phyloP scores from a whole-genome alignment of 2,888 invertebrate species.

The Lasius fuliginosus region DNA sequence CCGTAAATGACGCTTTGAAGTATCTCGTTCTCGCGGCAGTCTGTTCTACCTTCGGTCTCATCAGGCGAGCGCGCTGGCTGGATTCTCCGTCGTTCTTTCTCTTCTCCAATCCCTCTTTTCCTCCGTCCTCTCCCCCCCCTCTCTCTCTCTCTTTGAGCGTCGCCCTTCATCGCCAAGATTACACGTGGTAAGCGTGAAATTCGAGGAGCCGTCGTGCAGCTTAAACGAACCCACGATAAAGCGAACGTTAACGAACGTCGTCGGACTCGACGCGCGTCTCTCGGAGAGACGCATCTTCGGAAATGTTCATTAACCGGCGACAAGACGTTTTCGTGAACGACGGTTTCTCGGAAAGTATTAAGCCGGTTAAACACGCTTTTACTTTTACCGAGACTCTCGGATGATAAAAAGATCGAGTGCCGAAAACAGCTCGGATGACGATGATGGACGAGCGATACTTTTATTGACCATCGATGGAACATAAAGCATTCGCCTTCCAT shows the following conservation, averaged over 20 bases:
- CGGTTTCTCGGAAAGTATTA: neutral
- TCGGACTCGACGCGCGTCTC: constrained; percentile 8
- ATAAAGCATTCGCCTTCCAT: constrained; percentile 16
- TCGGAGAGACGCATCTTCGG: constrained; percentile 12
- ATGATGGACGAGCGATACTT: constrained; percentile 54
- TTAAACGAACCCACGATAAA: constrained; percentile 55
- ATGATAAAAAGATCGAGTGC: constrained; percentile 16
- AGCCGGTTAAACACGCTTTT: constrained; percentile 34
- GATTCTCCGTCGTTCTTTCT: constrained; percentile 54
- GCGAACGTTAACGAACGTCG: constrained; percentile 54
- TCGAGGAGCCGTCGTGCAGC: constrained; percentile 52
- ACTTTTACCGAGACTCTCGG: constrained; percentile 24
- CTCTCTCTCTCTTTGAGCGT: neutral
- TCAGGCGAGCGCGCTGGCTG: constrained; percentile 41
- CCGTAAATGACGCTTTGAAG: constrained; percentile 68
- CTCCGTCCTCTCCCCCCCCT: constrained; percentile 20
- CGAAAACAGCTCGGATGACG: constrained; percentile 29
- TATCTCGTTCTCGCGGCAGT: constrained; percentile 59
- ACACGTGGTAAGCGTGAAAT: constrained; percentile 63
- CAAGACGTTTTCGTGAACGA: constrained; percentile 2
- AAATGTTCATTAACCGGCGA: constrained; percentile 43
- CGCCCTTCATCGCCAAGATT: constrained; percentile 60
- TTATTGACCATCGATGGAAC: constrained; percentile 42
- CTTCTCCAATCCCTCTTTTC: neutral
- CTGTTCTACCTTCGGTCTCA: constrained; percentile 63